Conservation (phyloP, 2,888 invertebrate genomes). For the Coenonympha arcania region DNA sequence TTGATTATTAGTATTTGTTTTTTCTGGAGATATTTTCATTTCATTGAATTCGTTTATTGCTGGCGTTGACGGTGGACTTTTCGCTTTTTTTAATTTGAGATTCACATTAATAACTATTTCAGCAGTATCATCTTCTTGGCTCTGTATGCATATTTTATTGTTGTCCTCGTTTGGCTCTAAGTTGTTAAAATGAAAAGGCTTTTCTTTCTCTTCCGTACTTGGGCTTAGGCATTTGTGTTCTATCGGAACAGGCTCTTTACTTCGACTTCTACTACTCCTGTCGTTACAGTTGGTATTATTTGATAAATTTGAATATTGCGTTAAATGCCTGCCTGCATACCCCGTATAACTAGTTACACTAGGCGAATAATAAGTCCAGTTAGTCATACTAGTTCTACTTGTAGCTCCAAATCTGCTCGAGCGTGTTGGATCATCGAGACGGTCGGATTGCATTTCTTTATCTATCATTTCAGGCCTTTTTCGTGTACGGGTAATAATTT, state of each 20-base stretch:
- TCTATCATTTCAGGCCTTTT: constrained; percentile 76
- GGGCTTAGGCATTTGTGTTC: constrained; percentile 39
- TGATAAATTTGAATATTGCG: constrained; percentile 56
- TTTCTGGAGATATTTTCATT: constrained; percentile 61
- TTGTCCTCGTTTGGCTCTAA: constrained; percentile 44
- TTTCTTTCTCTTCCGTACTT: constrained; percentile 36
- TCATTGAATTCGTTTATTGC: constrained; percentile 45
- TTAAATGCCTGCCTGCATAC: constrained; percentile 67
- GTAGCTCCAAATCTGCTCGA: constrained; percentile 76
- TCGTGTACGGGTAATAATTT: constrained; percentile 76
- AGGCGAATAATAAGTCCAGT: constrained; percentile 78
- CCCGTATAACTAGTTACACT: constrained; percentile 56
- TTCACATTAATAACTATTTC: constrained; percentile 66
- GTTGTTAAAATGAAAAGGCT: constrained; percentile 30
- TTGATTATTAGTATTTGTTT: constrained; percentile 58
- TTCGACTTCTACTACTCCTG: constrained; percentile 55
- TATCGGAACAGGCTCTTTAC: constrained; percentile 50
- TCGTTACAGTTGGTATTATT: constrained; percentile 41
- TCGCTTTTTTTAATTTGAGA: constrained; percentile 60
- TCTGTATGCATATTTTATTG: constrained; percentile 49
- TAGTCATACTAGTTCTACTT: constrained; percentile 74
- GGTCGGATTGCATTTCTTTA: constrained; percentile 82
- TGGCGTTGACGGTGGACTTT: constrained; percentile 39
- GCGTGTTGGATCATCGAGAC: constrained; percentile 79
- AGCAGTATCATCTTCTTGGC: constrained; percentile 57